Conservation (phyloP, 2,113 vertebrate species). For the Cnemophilus loriae region DNA sequence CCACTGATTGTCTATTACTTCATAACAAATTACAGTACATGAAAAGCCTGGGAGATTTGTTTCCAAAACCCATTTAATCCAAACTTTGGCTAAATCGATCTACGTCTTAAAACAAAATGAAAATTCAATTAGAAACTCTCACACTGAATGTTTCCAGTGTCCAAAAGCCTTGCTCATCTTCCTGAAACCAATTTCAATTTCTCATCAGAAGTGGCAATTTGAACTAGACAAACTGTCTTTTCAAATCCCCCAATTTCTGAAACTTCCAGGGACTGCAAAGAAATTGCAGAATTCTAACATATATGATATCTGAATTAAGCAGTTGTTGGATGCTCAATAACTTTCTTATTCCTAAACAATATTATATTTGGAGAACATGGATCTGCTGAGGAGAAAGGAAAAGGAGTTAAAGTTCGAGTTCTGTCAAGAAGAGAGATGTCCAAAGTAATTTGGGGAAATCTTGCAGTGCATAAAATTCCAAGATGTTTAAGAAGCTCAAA, state of each 20-base stretch:
- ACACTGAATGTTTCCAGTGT: neutral
- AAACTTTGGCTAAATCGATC: neutral
- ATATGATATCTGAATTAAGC: neutral
- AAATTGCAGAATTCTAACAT: neutral
- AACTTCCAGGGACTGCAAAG: neutral
- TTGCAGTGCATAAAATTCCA: neutral
- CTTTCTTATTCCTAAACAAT: neutral
- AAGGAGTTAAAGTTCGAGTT: neutral
- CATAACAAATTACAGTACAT: neutral
- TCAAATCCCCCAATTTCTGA: neutral
- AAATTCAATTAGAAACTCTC: neutral
- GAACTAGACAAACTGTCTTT: neutral
- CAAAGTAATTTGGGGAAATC: neutral
- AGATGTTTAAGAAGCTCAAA: neutral
- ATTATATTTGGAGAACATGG: neutral
- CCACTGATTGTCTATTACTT: neutral
- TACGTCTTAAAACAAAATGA: neutral
- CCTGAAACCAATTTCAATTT: neutral
- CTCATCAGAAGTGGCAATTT: neutral
- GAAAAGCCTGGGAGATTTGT: neutral
- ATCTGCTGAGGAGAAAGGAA: neutral
- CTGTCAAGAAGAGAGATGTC: neutral
- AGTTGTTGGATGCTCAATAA: neutral
- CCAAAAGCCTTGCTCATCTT: neutral
- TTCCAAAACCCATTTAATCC: neutral